These are phyloP conservation scores for Ceratosolen solmsi DNA, from an alignment of 1,140 invertebrate species.

Conservation along the genomic window DNA sequence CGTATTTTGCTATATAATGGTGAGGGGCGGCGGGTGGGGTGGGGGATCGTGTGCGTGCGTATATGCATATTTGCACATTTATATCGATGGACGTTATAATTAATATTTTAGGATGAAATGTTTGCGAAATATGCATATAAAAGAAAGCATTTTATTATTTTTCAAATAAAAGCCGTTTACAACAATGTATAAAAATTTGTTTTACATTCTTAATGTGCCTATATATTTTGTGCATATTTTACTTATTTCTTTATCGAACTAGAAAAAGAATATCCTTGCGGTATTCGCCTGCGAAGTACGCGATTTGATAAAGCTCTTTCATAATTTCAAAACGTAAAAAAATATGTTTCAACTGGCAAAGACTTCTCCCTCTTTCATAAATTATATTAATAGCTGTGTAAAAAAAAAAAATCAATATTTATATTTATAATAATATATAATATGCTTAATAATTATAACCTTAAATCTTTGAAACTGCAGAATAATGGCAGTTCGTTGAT, in stretches of 20 bases:
- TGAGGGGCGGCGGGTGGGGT: too few relatives aligned
- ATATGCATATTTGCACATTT: not conserved
- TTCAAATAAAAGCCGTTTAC: not conserved
- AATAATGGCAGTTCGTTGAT: slow-evolving; percentile 28
- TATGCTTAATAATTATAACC: slow-evolving; percentile 30
- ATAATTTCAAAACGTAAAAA: slow-evolving; percentile 45
- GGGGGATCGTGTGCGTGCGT: too few relatives aligned
- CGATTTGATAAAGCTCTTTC: slow-evolving; percentile 45
- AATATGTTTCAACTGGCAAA: slow-evolving; percentile 18
- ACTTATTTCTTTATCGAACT: slow-evolving; percentile 2
- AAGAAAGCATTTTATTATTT: slow-evolving; percentile 6
- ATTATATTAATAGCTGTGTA: slow-evolving; percentile 36
- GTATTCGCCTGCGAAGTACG: slow-evolving; percentile 52
- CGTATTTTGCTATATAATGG: not conserved
- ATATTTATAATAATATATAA: slow-evolving; percentile 37
- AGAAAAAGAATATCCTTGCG: slow-evolving; percentile 43
- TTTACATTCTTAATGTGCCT: slow-evolving; percentile 13
- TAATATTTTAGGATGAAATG: slow-evolving; percentile 16
- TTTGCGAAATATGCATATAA: slow-evolving; percentile 20
- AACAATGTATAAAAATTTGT: slow-evolving; percentile 3
- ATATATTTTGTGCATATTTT: slow-evolving; percentile 25
- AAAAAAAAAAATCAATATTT: slow-evolving; percentile 39
- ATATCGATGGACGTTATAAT: not conserved
- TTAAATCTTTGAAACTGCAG: slow-evolving; percentile 23
- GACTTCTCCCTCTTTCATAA: slow-evolving; percentile 6